Base-by-base conservation (phyloP, 2,113 vertebrate genomes). In the Alexandromys fortis region DNA sequence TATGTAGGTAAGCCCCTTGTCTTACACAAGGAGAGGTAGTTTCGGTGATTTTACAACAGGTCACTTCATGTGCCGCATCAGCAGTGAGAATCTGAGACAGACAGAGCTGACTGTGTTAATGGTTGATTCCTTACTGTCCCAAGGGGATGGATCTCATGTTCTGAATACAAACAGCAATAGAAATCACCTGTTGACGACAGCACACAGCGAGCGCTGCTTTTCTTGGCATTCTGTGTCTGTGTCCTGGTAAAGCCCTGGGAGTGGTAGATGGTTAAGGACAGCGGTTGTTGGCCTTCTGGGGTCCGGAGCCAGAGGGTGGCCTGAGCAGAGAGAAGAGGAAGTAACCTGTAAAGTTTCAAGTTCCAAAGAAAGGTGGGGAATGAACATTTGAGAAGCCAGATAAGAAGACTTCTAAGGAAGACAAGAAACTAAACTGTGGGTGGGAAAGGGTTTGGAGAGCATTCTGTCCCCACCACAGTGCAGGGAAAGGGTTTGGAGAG, bases 401-500 rank as follows among this genome's bases (percentile, higher is more conserved):
- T 65, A 24, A 72, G 70, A 82, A 24, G 24, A 94, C 91, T 95
- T 96, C 38, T 86, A 96, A 95, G 94, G 90, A 92, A 92, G 92
- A 89, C 38, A 94, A 76, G 75, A n/a, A 88, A 89, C 86, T 81
- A 65, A 90, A 77, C 26, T 63, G 12, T 78, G 75, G 75, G 22
- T 14, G 87, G 8, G 75, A 68, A 92, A 86, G 21, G 28, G 72
- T 3, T 65, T 91, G 79, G 76, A 75, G 91, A 93, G 81, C 72
- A 90, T 13, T 42, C 85, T 72, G 10, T n/a, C 63, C 45, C 55
- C 42, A 12, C 11, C 49, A 12, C 49, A 49, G 49, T 49, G 49
- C 49, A 49, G 49, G 49, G 49, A 49, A 49, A 49, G 49, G 49
- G 49, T 10, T 49, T 49, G 49, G 49, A 49, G 49, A 49, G 11